phyloP scores from a whole-genome alignment of 1,140 invertebrate species.

The Brevipalpus yothersi region DNA sequence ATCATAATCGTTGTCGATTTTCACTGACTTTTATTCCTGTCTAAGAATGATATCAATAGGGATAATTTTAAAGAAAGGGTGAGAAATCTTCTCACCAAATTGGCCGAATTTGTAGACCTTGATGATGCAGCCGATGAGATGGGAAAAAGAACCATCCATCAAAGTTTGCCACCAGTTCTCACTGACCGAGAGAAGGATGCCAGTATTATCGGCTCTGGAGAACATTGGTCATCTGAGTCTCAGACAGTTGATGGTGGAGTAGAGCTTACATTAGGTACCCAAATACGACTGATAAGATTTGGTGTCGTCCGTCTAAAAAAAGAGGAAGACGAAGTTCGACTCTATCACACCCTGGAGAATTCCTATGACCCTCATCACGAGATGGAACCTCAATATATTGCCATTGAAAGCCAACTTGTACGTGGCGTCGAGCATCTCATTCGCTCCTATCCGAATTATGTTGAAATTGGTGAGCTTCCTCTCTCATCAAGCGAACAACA shows the following conservation, averaged over 20 bases:
- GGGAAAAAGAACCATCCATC: conserved; percentile 52
- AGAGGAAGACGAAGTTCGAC: conserved; percentile 32
- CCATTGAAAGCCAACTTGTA: conserved; percentile 35
- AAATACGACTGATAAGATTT: conserved; percentile 38
- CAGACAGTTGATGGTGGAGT: conserved; percentile 33
- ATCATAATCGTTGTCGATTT: background rate
- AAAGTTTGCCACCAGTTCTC: conserved; percentile 58
- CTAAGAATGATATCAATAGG: conserved; percentile 21
- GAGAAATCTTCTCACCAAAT: conserved; percentile 31
- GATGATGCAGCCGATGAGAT: conserved; percentile 63
- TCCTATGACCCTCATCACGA: conserved; percentile 47
- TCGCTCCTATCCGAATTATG: conserved; percentile 43
- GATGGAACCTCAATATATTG: conserved; percentile 46
- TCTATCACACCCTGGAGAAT: conserved; percentile 64
- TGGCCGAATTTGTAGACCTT: conserved; percentile 38
- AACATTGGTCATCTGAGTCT: conserved; percentile 25
- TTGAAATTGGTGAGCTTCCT: conserved; percentile 40
- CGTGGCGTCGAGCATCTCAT: conserved; percentile 43
- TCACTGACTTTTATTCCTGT: background rate
- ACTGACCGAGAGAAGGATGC: conserved; percentile 32
- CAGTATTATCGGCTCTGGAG: conserved; percentile 39
- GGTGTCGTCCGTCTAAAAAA: conserved; percentile 41
- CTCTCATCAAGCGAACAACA: conserved; percentile 33
- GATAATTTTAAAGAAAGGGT: conserved; percentile 30
- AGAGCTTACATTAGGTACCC: conserved; percentile 37